phyloP scores from a whole-genome alignment of 1,140 invertebrate species.

The Magallana angulata region DNA sequence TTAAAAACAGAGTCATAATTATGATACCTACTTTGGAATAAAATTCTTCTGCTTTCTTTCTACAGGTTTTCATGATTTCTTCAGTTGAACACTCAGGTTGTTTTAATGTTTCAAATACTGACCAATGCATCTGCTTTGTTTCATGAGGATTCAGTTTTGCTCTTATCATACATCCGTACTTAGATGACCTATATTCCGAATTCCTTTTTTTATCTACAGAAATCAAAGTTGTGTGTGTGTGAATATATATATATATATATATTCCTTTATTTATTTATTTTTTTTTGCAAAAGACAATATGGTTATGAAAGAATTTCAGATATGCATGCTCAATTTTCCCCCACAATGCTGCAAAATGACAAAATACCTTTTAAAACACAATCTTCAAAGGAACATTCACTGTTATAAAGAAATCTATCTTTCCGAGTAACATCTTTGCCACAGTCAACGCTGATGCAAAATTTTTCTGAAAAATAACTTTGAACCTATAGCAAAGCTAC shows the following conservation, averaged over 20 bases:
- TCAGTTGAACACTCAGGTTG: background rate
- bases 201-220: too few species aligned
- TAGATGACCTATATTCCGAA: too few species aligned
- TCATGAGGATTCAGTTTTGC: background rate
- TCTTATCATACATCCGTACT: background rate
- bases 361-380: background rate
- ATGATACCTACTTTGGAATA: background rate
- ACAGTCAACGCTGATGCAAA: background rate
- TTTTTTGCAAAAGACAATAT: too few species aligned
- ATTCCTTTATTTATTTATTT: too few species aligned
- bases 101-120: background rate
- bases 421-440: background rate
- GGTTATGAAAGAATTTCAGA: too few species aligned
- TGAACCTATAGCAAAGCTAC: too few species aligned
- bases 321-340: too few species aligned
- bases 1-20: too few species aligned
- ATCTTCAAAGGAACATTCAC: background rate
- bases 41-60: background rate
- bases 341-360: too few species aligned
- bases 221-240: too few species aligned
- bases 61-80: background rate
- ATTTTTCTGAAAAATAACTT: background rate
- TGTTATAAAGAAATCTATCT: background rate
- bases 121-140: background rate
- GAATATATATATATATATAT: too few species aligned